Base-by-base conservation (phyloP, 2,113 vertebrate species). In the Terrapene triunguis region DNA sequence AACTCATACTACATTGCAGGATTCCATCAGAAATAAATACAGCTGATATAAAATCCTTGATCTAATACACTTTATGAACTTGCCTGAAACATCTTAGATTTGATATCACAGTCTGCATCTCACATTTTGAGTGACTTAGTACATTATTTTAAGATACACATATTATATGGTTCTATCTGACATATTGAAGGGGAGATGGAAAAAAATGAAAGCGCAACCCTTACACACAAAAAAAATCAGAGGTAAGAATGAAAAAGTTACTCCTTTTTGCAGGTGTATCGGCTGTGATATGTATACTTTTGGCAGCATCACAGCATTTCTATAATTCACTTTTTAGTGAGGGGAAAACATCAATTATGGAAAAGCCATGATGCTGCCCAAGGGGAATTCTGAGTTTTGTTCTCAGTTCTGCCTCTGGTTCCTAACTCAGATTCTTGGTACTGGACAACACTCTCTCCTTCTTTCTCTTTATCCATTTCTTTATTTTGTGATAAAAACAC, bases 21-120 rank as follows among this genome's bases (percentile, higher is more conserved):
- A n/a, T n/a, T 69, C 35, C 35, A n/a, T n/a, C 32, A 8, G 16
- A 69, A 21, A 69, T n/a, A 69, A 32, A 9, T n/a, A n/a, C n/a
- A 69, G 9, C 65, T 69, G 65, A 69, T 21, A 69, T n/a, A n/a
- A 69, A 69, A 85, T 48, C 85, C 81, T 93, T 62, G 81, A 82
- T 87, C 53, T 80, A 78, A 94, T 24, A 89, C 85, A 82, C 81
- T 89, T 69, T 22, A 59, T 81, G 55, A 80, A 11, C 3, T 69
- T 93, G 85, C 55, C 84, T 48, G 91, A 84, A 85, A 92, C 93
- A 80, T 62, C 72, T 87, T 85, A 84, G 84, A 21, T 90, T 95
- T 95, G 84, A 53, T 38, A 50, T 81, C 95, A 92, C 94, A 3
- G 53, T 53, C 47, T 19, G 13, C 76, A 72, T 72, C 93, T 84